phyloP scores from a whole-genome alignment of 1,140 invertebrate species.

The Brachionus asplanchnoidis region DNA sequence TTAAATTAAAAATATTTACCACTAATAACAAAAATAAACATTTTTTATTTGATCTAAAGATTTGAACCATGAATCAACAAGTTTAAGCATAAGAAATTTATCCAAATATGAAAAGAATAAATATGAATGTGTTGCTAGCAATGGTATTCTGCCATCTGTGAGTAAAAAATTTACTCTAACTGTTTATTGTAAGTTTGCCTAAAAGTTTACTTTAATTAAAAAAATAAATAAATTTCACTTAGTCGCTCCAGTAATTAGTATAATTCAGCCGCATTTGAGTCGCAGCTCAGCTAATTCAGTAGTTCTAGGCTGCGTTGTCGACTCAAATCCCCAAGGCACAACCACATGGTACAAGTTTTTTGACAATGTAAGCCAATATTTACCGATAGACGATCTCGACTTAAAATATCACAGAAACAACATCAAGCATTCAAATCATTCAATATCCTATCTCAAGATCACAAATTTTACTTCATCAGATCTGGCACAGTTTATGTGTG shows the following conservation, averaged over 20 bases:
- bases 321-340: slow-evolving; percentile 7
- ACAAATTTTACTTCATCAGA: background rate
- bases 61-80: slow-evolving; percentile 34
- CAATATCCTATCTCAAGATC: slow-evolving; percentile 26
- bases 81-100: slow-evolving; percentile 16
- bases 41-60: slow-evolving; percentile 16
- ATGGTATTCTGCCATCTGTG: slow-evolving; percentile 39
- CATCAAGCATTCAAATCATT: slow-evolving; percentile 22
- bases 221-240: background rate
- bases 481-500: slow-evolving; percentile 3
- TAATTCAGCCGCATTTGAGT: slow-evolving; percentile 16
- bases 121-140: slow-evolving; percentile 41
- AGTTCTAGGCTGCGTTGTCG: slow-evolving; percentile 23
- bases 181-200: slow-evolving; percentile 33
- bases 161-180: slow-evolving; percentile 35
- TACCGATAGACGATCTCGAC: background rate
- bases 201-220: background rate
- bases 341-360: background rate
- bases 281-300: background rate
- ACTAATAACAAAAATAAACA: background rate
- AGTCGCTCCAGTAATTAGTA: slow-evolving; percentile 3
- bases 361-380: background rate
- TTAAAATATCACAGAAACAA: background rate
- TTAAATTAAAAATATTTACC: background rate
- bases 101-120: slow-evolving; percentile 23